Base-by-base conservation (phyloP, 2,888 invertebrate genomes). In the Mamestra brassicae region DNA sequence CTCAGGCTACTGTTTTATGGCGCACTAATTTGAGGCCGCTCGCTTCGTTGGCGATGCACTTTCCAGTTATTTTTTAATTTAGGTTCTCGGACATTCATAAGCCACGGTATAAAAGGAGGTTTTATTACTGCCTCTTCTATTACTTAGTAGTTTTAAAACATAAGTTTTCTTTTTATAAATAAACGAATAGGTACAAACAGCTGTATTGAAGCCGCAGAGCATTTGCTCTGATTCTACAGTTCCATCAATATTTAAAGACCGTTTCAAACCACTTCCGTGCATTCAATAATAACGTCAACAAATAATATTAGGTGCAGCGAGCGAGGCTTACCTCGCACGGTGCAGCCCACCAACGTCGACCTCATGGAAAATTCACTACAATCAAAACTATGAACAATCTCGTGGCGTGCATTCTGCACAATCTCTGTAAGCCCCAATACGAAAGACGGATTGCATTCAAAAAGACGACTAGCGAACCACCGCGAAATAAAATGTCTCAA, bases 381-480 rank as follows among this genome's bases (percentile, higher is more conserved):
- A 80, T 80, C 83, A 78, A 73, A 84, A 85, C 76, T 84, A 76
- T 73, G 57, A 80, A 83, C 82, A 73, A 74, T 82, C 71, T 79
- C 63, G 69, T 64, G 42, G 38, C 47, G 38, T 81, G 76, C 81
- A 70, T 81, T 84, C 64, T 78, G 58, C 76, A 81, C 91, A 90
- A 89, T 92, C 90, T 90, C 89, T 85, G 89, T 89, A 90, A 91
- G 89, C 90, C 86, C 78, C 90, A 92, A 92, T 93, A 93, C 92
- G 91, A 92, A 93, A 92, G 90, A 90, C 89, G 92, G 90, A 87
- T 93, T 88, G 86, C 87, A 90, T 90, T 88, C 90, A 87, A 89
- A 90, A 92, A 90, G 89, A 91, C 78, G 89, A 88, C 84, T 87
- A 86, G 89, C 86, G 87, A 87, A 88, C 85, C 81, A 78, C 79